phyloP scores from a whole-genome alignment of 2,797 vertebrate species.

The Austrolebias charrua region DNA sequence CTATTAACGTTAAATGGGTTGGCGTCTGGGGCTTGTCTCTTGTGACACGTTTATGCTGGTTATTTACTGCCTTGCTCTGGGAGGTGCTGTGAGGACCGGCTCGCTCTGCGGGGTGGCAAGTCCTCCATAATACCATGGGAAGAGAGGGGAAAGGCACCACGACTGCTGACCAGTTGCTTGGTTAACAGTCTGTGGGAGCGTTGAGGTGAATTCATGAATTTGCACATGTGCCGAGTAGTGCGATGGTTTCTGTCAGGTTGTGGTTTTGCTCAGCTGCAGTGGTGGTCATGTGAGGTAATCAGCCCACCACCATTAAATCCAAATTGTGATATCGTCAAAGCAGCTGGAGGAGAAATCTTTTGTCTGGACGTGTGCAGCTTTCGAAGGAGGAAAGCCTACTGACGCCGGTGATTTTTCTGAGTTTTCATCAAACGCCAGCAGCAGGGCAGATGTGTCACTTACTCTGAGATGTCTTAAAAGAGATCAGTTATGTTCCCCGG shows the following conservation, averaged over 20 bases:
- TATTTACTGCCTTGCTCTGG: constrained; percentile 73
- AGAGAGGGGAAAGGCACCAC: neutral
- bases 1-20: constrained; percentile 76
- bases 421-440: constrained; percentile 3
- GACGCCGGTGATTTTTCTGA: neutral
- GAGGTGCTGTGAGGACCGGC: constrained; percentile 29
- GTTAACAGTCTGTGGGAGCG: constrained; percentile 22
- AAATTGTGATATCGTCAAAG: constrained; percentile 5
- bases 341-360: neutral
- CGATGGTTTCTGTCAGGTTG: constrained; percentile 5
- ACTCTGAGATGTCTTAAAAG: constrained; percentile 8
- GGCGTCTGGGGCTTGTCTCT: constrained; percentile 71
- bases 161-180: constrained; percentile 21
- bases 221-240: neutral
- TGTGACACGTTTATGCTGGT: constrained; percentile 71
- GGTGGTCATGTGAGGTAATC: neutral
- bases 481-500: constrained; percentile 19
- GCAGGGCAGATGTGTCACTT: constrained; percentile 10
- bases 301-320: neutral
- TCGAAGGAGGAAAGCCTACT: neutral
- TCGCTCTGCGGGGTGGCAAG: constrained; percentile 28
- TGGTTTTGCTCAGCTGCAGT: constrained; percentile 8
- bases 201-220: constrained; percentile 1
- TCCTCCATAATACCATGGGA: constrained; percentile 44
- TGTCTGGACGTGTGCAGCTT: neutral